Base-by-base conservation (phyloP, 2,113 vertebrate species). In the Tragelaphus imberbis region DNA sequence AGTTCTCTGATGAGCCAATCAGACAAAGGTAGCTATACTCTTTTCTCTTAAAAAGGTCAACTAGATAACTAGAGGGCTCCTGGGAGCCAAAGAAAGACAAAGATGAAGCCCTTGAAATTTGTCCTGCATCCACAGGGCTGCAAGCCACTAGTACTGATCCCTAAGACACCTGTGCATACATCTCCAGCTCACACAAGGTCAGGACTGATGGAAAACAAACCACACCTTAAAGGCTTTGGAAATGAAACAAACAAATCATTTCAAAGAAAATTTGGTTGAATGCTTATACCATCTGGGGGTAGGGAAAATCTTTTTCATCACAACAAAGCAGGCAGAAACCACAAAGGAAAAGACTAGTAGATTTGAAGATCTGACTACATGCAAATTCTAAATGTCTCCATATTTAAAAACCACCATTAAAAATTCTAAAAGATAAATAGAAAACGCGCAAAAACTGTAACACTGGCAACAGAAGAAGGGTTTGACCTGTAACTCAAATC, bases 321-420 rank as follows among this genome's bases (percentile, higher is more conserved):
- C 25, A 94, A 90, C 27, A 79, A 95, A 92, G 30, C 65, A 55
- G 55, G 55, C 56, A 95, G 68, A 95, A 96, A 94, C 87, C 63
- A 92, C 92, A 88, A 94, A 95, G 86, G 94, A 96, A 95, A 96
- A 95, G 82, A 65, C 55, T 55, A n/a, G 89, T 65, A 95, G 90
- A 95, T 93, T n/a, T 63, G 17, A 96, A 96, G 55, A n/a, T 91
- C 56, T 92, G 84, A 96, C 81, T 93, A 55, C n/a, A 90, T 49
- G 36, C 44, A 90, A 91, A 94, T 91, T 87, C 96, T 79, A 93
- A 97, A 96, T 51, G 33, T 59, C 56, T 91, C 25, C 51, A 58
- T 56, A 30, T 91, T 97, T 92, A 97, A 95, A 71, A 71, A 89
- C 30, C 44, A 95, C 80, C 84, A 94, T 95, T 91, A 44, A 94